Percentiles rank a stretch among this genome's conserved stretches.
These are phyloP conservation scores for Pristionchus arcanus DNA, from an alignment of 2,888 invertebrate genomes.

Conservation along the genomic window DNA sequence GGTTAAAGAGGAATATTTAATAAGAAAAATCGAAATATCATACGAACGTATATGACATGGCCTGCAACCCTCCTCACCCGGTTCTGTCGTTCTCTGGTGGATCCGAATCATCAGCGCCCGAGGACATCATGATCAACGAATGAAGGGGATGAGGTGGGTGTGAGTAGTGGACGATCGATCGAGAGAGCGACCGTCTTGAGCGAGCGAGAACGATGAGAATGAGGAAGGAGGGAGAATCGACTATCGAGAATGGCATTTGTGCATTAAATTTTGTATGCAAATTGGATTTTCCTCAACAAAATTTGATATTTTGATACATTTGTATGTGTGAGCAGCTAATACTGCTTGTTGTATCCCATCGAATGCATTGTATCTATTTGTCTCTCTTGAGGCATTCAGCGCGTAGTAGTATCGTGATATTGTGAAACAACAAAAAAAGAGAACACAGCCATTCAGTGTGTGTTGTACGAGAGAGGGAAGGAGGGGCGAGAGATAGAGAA, in stretches of 20 bases:
- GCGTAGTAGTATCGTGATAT: not conserved
- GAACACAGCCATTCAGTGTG: not conserved
- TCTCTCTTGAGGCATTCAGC: no score
- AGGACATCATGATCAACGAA: not conserved
- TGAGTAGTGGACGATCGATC: not conserved
- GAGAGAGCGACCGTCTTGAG: not conserved
- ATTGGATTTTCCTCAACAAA: no score
- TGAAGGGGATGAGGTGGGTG: not conserved
- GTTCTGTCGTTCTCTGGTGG: slow-evolving; percentile 6
- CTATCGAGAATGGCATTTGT: not conserved
- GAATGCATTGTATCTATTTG: no score
- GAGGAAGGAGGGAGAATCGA: not conserved
- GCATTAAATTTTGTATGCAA: not conserved
- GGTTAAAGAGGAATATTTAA: not conserved
- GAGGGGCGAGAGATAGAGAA: not conserved
- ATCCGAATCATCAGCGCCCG: slow-evolving; percentile 18
- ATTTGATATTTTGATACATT: no score
- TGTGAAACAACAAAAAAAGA: not conserved
- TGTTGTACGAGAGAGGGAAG: not conserved
- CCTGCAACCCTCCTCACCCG: not conserved
- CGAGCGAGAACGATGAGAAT: not conserved
- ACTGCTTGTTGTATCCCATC: no score
- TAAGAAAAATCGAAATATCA: not conserved
- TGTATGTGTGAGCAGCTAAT: no score
- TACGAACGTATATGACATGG: no score